Evolutionary conservation across 2,113 vertebrate species (phyloP), one percentile per base, ranked within the genome.

Genomic region (Phrynosoma platyrhinos): DNA sequence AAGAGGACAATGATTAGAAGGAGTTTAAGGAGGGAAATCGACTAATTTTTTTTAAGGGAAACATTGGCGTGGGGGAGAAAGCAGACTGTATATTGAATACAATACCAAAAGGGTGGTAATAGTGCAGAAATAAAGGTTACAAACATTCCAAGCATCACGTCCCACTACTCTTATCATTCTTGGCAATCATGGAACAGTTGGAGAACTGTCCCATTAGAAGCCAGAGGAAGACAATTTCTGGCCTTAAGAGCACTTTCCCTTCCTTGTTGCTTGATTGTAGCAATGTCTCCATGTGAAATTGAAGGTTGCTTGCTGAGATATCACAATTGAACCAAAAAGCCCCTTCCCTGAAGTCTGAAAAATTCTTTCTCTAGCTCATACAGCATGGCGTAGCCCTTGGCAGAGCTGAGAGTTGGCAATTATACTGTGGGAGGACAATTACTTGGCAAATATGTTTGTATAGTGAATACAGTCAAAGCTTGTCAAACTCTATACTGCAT

Each of bases 121-220:
- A 7, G 47, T 62, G 0, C 55, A 68, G 84, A 16, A 94, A 2
- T 72, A 79, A 83, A 92, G 71, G 23, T 53, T 78, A 66, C 69
- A 16, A 81, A 90, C 91, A 94, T 90, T 93, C 75, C 76, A 92
- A 88, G 32, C 90, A 91, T 93, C 83, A 32, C 90, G 91, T 93
- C 84, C 82, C 75, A 86, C 90, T 90, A 84, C 62, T 90, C 66
- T 91, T 90, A 94, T 92, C 94, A 4, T 93, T 94, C 91, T 92
- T 74, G 83, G 53, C 88, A 96, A 95, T 96, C 92, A 92, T 47
- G 69, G 92, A 94, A 93, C 94, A 92, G 89, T 87, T 95, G 91
- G 93, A 96, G 92, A 94, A 95, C 82, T 91, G 87, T 83, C 72
- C 86, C 52, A 47, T 88, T 90, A 53, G 78, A 83, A 89, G 62